Percentiles rank a stretch among this genome's conserved stretches.
These are phyloP conservation scores for Ctenodactylus gundi DNA, from an alignment of 2,113 vertebrate species.

Conservation along the genomic window DNA sequence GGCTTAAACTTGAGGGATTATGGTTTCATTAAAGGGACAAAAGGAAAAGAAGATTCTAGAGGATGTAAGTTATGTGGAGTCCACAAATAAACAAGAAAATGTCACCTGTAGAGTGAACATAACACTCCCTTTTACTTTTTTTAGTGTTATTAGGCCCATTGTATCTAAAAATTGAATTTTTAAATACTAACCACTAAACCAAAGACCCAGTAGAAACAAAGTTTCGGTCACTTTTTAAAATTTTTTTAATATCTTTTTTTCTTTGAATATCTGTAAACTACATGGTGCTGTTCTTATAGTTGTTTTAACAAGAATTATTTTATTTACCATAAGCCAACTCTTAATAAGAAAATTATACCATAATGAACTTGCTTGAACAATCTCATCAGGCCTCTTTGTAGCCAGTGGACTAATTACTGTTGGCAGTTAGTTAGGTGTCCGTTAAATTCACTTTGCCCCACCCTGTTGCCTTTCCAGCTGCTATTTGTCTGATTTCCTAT, in stretches of 20 bases:
- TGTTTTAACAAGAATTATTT: conserved; percentile 56
- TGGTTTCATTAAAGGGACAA: background rate
- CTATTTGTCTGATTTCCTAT: background rate
- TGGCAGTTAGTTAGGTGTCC: conserved; percentile 1
- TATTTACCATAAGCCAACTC: conserved; percentile 43
- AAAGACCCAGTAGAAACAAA: background rate
- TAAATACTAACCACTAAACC: background rate
- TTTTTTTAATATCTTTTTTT: no score
- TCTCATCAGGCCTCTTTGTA: conserved; percentile 32
- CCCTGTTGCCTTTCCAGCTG: background rate
- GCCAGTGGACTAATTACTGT: conserved; percentile 33
- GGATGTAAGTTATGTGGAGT: conserved; percentile 18
- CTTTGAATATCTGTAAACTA: no score
- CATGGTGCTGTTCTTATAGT: background rate
- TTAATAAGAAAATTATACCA: conserved; percentile 46
- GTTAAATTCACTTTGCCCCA: background rate
- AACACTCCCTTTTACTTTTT: background rate
- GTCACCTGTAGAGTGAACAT: background rate
- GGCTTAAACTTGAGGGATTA: conserved; percentile 24
- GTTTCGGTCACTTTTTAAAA: background rate
- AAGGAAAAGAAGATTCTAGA: background rate
- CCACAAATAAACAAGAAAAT: conserved; percentile 38
- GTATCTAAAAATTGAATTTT: background rate
- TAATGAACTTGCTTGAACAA: conserved; percentile 2
- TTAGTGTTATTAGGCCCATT: background rate